Evolutionary conservation across 2,888 invertebrate species (phyloP).

Genomic region (Sinelater perroti): DNA sequence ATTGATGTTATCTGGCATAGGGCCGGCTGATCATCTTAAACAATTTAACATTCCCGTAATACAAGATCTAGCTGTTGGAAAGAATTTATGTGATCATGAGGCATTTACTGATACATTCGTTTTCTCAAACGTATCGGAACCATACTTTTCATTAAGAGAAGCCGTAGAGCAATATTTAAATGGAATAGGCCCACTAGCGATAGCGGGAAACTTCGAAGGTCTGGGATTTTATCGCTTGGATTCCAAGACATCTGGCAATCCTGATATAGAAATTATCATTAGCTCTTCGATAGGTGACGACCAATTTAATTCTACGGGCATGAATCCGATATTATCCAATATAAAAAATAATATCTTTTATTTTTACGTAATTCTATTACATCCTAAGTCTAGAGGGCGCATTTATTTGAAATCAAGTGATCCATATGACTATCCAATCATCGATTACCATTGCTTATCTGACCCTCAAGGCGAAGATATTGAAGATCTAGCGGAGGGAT

Average conservation of each 20-base stretch:
- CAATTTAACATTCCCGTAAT: conserved; percentile 42
- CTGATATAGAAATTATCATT: conserved; percentile 38
- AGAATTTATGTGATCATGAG: conserved; percentile 46
- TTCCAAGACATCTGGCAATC: conserved; percentile 15
- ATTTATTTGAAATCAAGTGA: conserved; percentile 49
- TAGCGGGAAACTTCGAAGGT: conserved; percentile 30
- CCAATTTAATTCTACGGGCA: conserved; percentile 1
- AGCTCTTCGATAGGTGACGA: conserved; percentile 21
- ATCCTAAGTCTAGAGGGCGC: conserved; percentile 48
- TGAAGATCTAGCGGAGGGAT: conserved; percentile 67
- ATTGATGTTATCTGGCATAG: conserved; percentile 50
- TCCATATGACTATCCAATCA: conserved; percentile 50
- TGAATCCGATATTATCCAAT: not conserved
- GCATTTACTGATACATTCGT: conserved; percentile 41
- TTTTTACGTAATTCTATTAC: conserved; percentile 43
- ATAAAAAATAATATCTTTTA: conserved; percentile 8
- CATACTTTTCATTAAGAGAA: conserved; percentile 17
- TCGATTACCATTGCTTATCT: conserved; percentile 46
- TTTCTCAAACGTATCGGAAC: conserved; percentile 32
- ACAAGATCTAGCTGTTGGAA: conserved; percentile 45
- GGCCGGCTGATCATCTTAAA: conserved; percentile 45
- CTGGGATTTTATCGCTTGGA: conserved; percentile 27
- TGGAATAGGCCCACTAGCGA: conserved; percentile 41
- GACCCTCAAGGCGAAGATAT: conserved; percentile 69
- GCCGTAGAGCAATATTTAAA: conserved; percentile 40